Evolutionary conservation across 2,888 invertebrate species (phyloP).

Genomic region (Mimumesa dahlbomi): DNA sequence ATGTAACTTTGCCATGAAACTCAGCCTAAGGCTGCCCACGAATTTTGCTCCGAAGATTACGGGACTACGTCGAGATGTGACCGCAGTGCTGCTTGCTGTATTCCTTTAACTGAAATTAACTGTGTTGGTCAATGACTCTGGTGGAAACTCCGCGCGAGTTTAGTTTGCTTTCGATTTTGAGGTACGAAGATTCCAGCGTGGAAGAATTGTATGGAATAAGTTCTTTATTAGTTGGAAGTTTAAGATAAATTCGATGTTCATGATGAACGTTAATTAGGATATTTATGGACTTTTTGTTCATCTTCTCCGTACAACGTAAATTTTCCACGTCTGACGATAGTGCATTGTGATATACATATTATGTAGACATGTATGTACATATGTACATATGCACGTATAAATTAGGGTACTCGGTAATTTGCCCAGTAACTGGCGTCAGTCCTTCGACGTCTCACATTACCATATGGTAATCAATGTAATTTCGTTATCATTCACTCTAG

Average conservation of each 20-base stretch:
- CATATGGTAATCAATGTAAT: slow-evolving; percentile 67
- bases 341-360: not conserved
- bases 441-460: slow-evolving; percentile 67
- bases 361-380: not conserved
- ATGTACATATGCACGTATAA: slow-evolving; percentile 42
- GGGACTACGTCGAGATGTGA: slow-evolving; percentile 24
- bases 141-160: no score
- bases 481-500: slow-evolving; percentile 50
- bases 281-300: no score
- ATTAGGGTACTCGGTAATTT: slow-evolving; percentile 66
- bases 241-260: no score
- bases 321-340: no score
- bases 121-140: no score
- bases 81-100: slow-evolving; percentile 18
- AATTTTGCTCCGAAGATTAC: slow-evolving; percentile 49
- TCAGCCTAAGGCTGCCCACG: slow-evolving; percentile 18
- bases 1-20: slow-evolving; percentile 32
- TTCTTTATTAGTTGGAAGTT: no score
- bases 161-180: no score
- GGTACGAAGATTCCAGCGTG: no score
- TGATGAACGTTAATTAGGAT: no score
- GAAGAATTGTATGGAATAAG: no score
- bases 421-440: slow-evolving; percentile 62
- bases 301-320: no score
- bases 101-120: slow-evolving; percentile 27